phyloP scores from a whole-genome alignment of 2,113 vertebrate species.

The Crotophaga sulcirostris region DNA sequence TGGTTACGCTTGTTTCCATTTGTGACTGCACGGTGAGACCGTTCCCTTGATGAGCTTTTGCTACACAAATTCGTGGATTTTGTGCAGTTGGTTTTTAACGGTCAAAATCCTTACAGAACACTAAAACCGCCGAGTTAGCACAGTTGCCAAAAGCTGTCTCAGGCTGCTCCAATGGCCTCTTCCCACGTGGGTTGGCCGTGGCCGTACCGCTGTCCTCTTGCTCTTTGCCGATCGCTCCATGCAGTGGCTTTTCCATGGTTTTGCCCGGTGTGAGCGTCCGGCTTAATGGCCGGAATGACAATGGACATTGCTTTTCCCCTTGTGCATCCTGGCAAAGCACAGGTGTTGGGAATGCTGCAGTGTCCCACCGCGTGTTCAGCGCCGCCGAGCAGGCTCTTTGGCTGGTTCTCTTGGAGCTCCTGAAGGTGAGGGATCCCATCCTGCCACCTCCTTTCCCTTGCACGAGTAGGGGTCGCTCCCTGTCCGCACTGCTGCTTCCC shows the following conservation, averaged over 20 bases:
- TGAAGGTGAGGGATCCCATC: neutral
- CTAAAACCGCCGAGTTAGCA: neutral
- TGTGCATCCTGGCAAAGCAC: neutral
- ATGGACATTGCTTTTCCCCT: neutral
- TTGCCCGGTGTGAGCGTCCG: neutral
- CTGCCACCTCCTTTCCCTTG: neutral
- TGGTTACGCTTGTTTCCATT: neutral
- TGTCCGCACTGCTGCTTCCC: neutral
- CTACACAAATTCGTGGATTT: neutral
- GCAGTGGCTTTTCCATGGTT: neutral
- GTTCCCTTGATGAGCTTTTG: neutral
- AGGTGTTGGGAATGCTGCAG: neutral
- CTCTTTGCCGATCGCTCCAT: neutral
- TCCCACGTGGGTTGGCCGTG: rapidly evolving
- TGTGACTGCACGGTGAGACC: neutral
- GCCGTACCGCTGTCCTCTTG: neutral
- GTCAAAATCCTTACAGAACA: neutral
- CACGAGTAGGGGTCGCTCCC: neutral
- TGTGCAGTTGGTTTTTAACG: too few relatives aligned
- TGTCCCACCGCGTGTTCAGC: neutral
- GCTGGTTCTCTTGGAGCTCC: neutral
- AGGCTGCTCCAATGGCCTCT: neutral
- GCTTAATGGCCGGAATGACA: rapidly evolving
- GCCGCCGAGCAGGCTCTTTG: neutral
- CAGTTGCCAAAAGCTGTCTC: neutral